Base-by-base conservation (phyloP, 1,140 invertebrate genomes). In the Drosophila pandora region DNA sequence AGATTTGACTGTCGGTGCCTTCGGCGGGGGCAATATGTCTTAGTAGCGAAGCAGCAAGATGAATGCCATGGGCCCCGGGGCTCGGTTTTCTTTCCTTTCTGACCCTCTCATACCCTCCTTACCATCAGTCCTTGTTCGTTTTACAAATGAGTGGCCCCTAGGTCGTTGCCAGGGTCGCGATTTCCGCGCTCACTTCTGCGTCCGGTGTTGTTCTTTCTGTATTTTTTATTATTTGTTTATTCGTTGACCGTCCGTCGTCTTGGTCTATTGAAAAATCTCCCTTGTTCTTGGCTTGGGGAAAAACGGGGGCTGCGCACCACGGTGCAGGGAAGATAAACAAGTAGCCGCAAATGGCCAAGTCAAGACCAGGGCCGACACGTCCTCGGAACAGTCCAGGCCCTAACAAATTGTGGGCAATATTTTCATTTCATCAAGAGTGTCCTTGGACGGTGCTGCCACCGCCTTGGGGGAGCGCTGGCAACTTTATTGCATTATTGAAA, bases 401-500 rank as follows among this genome's bases (percentile, higher is more conserved):
- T 88, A 88, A 88, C 84, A 88, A 88, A 88, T 88, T 89, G 84
- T 76, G 84, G 71, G 72, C 76, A 88, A 88, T 88, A 88, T 88
- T 88, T 88, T 88, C 67, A 78, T 88, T 88, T 89, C 79, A 88
- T 88, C 83, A 89, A 49, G 58, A 79, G 63, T 61, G 79, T 63
- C 81, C 80, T 84, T 83, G 64, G 48, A 17, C 61, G 43, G 25
- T 28, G 34, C 21, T 48, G 45, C 32, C 54, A 30, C 17, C 9
- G 64, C 58, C 74, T 67, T 67, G 65, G 50, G 75, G 78, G 39
- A 22, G 52, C 63, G 69, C 71, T 83, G 72, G 34, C 76, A 88
- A 88, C 84, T 88, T 88, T 88, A 88, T 88, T 89, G 84, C 83
- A 88, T 88, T 88, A 88, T 88, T 88, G 84, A 88, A 88, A 88